These are phyloP conservation scores for Nanorana parkeri DNA, from an alignment of 2,113 vertebrate genomes.

Conservation along the genomic window DNA sequence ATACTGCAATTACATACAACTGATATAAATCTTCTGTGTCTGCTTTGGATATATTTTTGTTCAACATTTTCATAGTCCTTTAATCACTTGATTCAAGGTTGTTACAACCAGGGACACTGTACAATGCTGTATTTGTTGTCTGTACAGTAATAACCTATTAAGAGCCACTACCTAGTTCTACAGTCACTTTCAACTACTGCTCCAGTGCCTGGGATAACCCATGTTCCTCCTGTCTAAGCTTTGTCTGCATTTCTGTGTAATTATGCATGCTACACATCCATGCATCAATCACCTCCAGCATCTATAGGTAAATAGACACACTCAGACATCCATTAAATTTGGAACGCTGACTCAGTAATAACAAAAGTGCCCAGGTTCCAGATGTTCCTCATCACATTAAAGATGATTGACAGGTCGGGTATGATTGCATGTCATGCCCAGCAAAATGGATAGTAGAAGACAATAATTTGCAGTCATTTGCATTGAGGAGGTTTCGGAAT, in stretches of 20 bases:
- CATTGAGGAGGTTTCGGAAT: constrained; percentile 15
- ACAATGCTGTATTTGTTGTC: not conserved
- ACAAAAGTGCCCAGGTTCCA: constrained; percentile 11
- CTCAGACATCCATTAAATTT: constrained; percentile 32
- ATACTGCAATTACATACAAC: too few relatives aligned
- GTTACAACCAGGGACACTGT: not conserved
- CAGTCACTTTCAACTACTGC: not conserved
- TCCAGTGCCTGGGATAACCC: not conserved
- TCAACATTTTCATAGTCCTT: too few relatives aligned
- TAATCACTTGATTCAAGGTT: not conserved
- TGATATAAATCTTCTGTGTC: too few relatives aligned
- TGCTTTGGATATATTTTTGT: too few relatives aligned
- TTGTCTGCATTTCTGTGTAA: constrained; percentile 32
- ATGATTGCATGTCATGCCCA: constrained; percentile 30
- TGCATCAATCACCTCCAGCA: constrained; percentile 40
- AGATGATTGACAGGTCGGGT: constrained; percentile 41
- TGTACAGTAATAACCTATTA: not conserved
- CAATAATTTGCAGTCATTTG: constrained; percentile 41
- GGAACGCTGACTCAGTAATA: constrained; percentile 3
- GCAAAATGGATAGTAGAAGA: constrained; percentile 37
- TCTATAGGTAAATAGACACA: constrained; percentile 22
- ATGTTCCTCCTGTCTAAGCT: not conserved
- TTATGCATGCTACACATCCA: constrained; percentile 28
- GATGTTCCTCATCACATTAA: constrained; percentile 46
- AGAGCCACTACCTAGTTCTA: not conserved